Conservation (phyloP, 2,797 vertebrate genomes). For the Glossophaga mutica region DNA sequence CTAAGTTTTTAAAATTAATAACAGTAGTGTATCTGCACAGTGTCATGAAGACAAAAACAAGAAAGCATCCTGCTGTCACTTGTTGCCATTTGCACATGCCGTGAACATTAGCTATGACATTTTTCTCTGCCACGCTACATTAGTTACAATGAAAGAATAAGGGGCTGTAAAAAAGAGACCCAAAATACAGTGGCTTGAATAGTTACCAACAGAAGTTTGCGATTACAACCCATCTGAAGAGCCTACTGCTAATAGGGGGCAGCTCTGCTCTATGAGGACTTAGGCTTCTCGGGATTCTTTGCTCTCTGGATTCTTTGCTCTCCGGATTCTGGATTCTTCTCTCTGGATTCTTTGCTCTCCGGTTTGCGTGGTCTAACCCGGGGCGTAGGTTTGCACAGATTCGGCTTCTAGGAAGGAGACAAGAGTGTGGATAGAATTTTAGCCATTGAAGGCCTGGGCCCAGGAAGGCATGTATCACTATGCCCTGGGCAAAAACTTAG, state of each 20-base stretch:
- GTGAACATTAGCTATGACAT: not conserved
- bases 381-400: not conserved
- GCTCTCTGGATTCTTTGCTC: not conserved
- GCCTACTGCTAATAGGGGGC: not conserved
- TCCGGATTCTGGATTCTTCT: no score
- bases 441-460: not conserved
- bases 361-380: not conserved
- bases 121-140: not conserved
- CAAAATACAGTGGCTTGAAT: not conserved
- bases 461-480: not conserved
- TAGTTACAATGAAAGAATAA: constrained; percentile 1
- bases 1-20: not conserved
- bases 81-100: not conserved
- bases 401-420: not conserved
- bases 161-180: not conserved
- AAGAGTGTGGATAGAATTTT: not conserved
- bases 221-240: not conserved
- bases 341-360: not conserved
- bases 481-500: not conserved
- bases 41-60: not conserved
- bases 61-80: not conserved
- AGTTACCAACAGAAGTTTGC: not conserved
- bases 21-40: not conserved
- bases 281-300: not conserved
- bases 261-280: not conserved